Conservation (phyloP, 2,888 invertebrate species). For the Heliconius ismenius region DNA sequence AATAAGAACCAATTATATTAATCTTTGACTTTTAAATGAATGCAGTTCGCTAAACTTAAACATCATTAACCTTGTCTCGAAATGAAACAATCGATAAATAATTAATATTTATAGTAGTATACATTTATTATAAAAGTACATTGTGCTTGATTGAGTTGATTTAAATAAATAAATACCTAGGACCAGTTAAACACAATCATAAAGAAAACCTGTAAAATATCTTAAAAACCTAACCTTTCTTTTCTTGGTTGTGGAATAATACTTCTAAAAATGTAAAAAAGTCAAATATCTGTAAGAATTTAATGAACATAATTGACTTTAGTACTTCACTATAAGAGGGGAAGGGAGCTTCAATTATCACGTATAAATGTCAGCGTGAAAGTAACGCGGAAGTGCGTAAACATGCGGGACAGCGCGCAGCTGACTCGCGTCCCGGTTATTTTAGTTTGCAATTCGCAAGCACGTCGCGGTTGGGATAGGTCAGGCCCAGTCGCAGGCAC, state of each 20-base stretch:
- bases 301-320: background rate
- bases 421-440: constrained; percentile 69
- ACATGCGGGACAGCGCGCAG: constrained; percentile 57
- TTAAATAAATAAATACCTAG: background rate
- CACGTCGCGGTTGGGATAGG: constrained; percentile 69
- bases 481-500: constrained; percentile 71
- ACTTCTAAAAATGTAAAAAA: too few species aligned
- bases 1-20: constrained; percentile 13
- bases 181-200: background rate
- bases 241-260: too few species aligned
- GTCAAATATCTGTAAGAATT: background rate
- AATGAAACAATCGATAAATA: constrained; percentile 22
- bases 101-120: constrained; percentile 14
- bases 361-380: constrained; percentile 42
- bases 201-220: background rate
- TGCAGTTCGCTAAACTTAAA: constrained; percentile 23
- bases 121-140: constrained; percentile 5
- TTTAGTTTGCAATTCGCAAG: constrained; percentile 67
- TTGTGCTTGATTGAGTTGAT: background rate
- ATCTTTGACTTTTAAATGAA: constrained; percentile 10
- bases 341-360: constrained; percentile 17
- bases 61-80: constrained; percentile 27
- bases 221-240: background rate
- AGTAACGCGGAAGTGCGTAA: constrained; percentile 60
- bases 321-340: background rate